Conservation (phyloP, 2,888 invertebrate species). For the Gryllus longicercus region DNA sequence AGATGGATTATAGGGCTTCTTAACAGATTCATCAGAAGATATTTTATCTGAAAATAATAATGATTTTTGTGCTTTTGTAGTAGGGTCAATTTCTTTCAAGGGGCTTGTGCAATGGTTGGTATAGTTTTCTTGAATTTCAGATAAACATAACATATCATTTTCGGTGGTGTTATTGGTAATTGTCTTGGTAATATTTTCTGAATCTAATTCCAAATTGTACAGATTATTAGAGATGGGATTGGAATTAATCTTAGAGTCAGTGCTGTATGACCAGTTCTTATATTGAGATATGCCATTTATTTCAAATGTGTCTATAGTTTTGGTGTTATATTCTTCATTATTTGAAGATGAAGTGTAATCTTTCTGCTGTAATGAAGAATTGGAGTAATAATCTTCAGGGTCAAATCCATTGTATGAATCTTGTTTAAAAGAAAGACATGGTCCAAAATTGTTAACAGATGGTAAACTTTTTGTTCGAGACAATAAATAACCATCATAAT, state of each 20-base stretch:
- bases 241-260: not conserved
- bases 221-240: not conserved
- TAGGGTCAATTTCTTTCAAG: not conserved
- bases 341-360: no score
- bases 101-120: not conserved
- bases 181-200: no score
- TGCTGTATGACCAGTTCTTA: not conserved
- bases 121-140: not conserved
- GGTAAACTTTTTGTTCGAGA: constrained; percentile 1
- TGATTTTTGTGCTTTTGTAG: not conserved
- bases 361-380: no score
- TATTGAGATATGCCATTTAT: not conserved
- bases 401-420: not conserved
- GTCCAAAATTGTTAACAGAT: not conserved
- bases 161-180: not conserved
- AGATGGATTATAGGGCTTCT: not conserved
- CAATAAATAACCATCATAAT: not conserved
- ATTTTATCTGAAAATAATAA: not conserved
- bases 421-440: not conserved
- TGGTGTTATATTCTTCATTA: no score
- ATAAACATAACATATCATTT: not conserved
- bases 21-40: not conserved
- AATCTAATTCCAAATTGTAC: no score
- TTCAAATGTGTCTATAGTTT: no score
- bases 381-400: not conserved